Percentiles rank a stretch among this genome's conserved stretches.
phyloP scores from a whole-genome alignment of 2,113 vertebrate genomes.

The Shinisaurus crocodilurus region DNA sequence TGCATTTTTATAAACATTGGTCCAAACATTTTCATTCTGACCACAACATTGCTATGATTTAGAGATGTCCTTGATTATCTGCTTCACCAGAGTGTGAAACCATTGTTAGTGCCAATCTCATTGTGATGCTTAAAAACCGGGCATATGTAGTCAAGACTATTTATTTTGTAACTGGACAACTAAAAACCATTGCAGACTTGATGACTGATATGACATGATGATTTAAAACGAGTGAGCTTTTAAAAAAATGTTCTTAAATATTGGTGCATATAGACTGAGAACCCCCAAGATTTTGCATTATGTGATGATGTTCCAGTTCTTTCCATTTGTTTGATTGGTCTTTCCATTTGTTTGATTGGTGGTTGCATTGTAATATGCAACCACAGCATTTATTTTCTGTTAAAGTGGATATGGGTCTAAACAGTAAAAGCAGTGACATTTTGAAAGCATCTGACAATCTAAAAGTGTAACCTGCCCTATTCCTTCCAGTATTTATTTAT shows the following conservation, averaged over 20 bases:
- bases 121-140: background rate
- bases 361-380: background rate
- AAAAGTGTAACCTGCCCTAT: background rate
- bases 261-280: background rate
- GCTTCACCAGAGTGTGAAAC: background rate
- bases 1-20: background rate
- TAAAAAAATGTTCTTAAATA: background rate
- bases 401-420: background rate
- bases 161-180: constrained; percentile 6
- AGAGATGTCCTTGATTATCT: background rate
- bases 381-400: background rate
- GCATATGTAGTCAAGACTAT: background rate
- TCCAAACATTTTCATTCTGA: constrained; percentile 5
- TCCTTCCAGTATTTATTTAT: background rate
- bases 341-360: background rate
- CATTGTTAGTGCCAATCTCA: constrained; percentile 11
- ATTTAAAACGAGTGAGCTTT: constrained; percentile 16
- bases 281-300: background rate
- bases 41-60: constrained; percentile 5
- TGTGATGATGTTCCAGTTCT: background rate
- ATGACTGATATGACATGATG: background rate
- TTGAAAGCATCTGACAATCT: background rate
- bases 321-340: background rate
- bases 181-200: background rate
- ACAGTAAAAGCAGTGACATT: background rate